Evolutionary conservation across 2,888 invertebrate species (phyloP), one percentile per base, ranked within the genome.

Genomic region (Dryomyza anilis): DNA sequence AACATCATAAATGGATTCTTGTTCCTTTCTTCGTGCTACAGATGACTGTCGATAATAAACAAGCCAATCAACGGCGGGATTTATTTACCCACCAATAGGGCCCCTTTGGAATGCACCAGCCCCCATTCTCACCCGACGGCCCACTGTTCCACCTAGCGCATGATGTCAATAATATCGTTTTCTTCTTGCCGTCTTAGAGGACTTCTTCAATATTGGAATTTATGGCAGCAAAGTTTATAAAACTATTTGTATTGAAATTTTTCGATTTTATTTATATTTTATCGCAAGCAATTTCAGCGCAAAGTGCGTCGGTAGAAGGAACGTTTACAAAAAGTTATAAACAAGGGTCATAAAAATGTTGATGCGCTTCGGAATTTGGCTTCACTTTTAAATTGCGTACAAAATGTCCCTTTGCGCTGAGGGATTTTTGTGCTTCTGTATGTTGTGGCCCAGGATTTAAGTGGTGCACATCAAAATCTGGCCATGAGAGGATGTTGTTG

Each of bases 1-100:
- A 69, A 74, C 74, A 74, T 74, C 74, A 74, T 75, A 75, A 74
- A 73, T 71, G 71, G 68, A 71, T 73, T 16, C 36, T 7, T 29
- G 14, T 39, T 23, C n/a, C 19, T 50, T 23, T 30, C 10, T 23
- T 48, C 7, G n/a, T 30, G 3, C n/a, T 16, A 3, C 12, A n/a
- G 4, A 52, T 23, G 14, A n/a, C 1, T 33, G 16, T 12, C 45
- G 29, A 25, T 60, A 48, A 59, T 59, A 59, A 60, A 61, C 48
- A 36, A 60, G 50, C 52, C 61, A 61, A 61, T 61, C 61, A 61
- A 27, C 43, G 39, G 39, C 27, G 39, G 10, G 59, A 48, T 60
- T 60, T 60, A 60, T 50, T 48, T 19, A 23, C 48, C 25, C 48
- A 48, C 48, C 16, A 23, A 8, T 23, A 23, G 21, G 48, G 21